Percentiles rank a stretch among this genome's conserved stretches.
These are phyloP conservation scores for Trididemnum clinides DNA, from an alignment of 23 tunicate species.

Conservation along the genomic window DNA sequence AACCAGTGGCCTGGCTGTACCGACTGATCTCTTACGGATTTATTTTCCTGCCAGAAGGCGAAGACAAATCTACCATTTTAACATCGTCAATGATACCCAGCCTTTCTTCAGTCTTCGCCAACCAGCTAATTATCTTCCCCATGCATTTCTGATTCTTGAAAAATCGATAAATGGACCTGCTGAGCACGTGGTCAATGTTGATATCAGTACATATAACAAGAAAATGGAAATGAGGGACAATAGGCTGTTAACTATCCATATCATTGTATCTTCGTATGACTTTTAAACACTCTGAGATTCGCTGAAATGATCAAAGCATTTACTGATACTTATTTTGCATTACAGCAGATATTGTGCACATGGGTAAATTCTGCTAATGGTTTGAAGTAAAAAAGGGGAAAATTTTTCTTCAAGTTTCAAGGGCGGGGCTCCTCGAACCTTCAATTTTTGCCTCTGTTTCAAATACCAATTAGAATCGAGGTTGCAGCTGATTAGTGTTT, in stretches of 20 bases:
- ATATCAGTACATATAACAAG: slow-evolving; percentile 83
- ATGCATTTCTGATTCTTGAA: slow-evolving; percentile 53
- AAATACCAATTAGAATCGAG: too few species aligned
- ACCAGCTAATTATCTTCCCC: slow-evolving; percentile 57
- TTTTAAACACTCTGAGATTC: slow-evolving; percentile 45
- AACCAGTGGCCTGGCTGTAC: slow-evolving; percentile 48
- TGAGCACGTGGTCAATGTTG: slow-evolving; percentile 67
- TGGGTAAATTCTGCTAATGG: too few species aligned
- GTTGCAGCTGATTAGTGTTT: too few species aligned
- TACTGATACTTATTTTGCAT: too few species aligned
- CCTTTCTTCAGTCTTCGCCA: slow-evolving; percentile 68
- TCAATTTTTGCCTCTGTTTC: too few species aligned
- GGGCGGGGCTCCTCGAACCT: too few species aligned
- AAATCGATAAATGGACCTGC: slow-evolving; percentile 53
- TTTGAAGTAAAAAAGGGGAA: too few species aligned
- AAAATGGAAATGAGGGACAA: slow-evolving; percentile 81
- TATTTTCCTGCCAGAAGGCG: slow-evolving; percentile 67
- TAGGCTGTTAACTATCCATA: slow-evolving; percentile 65
- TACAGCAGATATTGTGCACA: too few species aligned
- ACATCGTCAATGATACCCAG: slow-evolving; percentile 56
- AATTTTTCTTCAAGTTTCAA: too few species aligned
- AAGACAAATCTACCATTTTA: slow-evolving; percentile 72
- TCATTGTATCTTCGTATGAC: slow-evolving; percentile 61
- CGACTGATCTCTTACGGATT: slow-evolving; percentile 50
- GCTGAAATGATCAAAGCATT: too few species aligned